Conservation (phyloP, 1,140 invertebrate genomes). For the Zaprionus camerounensis region DNA sequence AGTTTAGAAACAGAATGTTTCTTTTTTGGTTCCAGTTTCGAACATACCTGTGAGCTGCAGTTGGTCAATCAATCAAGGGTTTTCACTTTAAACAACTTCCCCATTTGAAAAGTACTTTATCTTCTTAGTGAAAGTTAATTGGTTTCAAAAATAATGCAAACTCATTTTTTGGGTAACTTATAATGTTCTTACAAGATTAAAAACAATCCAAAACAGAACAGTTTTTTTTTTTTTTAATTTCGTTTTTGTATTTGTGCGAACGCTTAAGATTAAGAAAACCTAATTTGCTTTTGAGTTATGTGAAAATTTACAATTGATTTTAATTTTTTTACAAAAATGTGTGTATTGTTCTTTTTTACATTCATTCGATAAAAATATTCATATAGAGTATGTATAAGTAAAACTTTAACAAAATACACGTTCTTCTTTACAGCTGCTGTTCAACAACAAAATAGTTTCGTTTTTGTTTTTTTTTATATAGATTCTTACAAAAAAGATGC, state of each 20-base stretch:
- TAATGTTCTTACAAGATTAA: background rate
- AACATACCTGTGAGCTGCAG: constrained; percentile 82
- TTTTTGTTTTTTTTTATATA: constrained; percentile 1
- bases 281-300: constrained; percentile 60
- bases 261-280: constrained; percentile 51
- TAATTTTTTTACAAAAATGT: constrained; percentile 62
- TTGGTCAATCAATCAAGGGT: constrained; percentile 75
- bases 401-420: constrained; percentile 62
- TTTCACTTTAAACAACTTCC: constrained; percentile 12
- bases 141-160: constrained; percentile 42
- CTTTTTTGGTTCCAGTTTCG: constrained; percentile 18
- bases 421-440: constrained; percentile 72
- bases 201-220: constrained; percentile 49
- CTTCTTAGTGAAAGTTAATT: constrained; percentile 1
- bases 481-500: constrained; percentile 57
- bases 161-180: constrained; percentile 16
- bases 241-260: constrained; percentile 44
- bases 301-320: constrained; percentile 67
- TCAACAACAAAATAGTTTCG: constrained; percentile 59
- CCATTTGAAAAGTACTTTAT: background rate
- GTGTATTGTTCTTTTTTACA: constrained; percentile 22
- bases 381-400: constrained; percentile 42
- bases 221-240: constrained; percentile 21
- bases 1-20: background rate
- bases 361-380: constrained; percentile 23